Evolutionary conservation across 2,113 vertebrate species (phyloP).

Genomic region (Nematolebias whitei): DNA sequence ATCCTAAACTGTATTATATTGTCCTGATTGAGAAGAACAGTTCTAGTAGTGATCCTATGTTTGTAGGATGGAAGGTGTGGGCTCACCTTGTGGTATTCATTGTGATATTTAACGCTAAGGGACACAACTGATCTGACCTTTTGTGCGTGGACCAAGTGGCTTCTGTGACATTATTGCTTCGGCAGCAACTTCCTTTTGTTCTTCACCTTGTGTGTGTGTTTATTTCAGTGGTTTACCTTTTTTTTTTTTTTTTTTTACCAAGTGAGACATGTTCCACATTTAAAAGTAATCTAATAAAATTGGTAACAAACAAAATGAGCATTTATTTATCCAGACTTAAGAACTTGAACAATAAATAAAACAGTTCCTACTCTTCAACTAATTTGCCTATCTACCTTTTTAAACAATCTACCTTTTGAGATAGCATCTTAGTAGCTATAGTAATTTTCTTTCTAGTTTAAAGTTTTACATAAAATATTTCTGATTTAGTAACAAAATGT

Average conservation of each 20-base stretch:
- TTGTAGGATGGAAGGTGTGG: too few relatives aligned
- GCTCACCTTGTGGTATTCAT: neutral
- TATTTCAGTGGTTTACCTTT: neutral
- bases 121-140: neutral
- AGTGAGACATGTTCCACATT: neutral
- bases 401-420: too few relatives aligned
- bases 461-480: too few relatives aligned
- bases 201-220: neutral
- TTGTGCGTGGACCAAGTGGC: neutral
- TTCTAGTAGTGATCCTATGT: neutral
- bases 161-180: neutral
- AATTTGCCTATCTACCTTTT: neutral
- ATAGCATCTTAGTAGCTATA: too few relatives aligned
- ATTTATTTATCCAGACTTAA: too few relatives aligned
- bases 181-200: neutral
- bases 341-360: neutral
- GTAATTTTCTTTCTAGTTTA: too few relatives aligned
- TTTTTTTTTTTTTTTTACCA: too few relatives aligned
- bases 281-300: constrained; percentile 3
- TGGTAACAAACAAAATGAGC: neutral
- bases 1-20: neutral
- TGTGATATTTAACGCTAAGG: constrained; percentile 17
- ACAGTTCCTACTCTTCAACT: neutral
- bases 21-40: too few relatives aligned
- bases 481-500: neutral